phyloP scores from a whole-genome alignment of 1,140 invertebrate genomes.

The Drosophila mojavensis region DNA sequence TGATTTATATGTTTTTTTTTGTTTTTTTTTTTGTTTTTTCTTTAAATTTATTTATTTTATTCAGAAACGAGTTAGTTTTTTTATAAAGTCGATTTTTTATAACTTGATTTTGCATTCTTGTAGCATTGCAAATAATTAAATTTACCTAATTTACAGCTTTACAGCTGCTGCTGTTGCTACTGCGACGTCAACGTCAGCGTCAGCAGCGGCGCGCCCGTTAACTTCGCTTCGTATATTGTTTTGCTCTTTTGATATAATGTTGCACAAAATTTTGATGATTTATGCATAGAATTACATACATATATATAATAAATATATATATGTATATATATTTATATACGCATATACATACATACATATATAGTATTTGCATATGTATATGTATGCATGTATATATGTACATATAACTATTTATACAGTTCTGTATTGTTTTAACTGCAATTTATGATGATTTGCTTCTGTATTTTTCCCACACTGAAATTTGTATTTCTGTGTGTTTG shows the following conservation, averaged over 20 bases:
- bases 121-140: conserved; percentile 47
- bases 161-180: conserved; percentile 24
- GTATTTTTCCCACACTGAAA: conserved; percentile 19
- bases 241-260: conserved; percentile 75
- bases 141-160: conserved; percentile 50
- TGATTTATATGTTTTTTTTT: conserved; percentile 9
- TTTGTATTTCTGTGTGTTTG: conserved; percentile 2
- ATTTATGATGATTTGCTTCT: conserved; percentile 63
- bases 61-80: conserved; percentile 43
- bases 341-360: too few relatives aligned
- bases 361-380: too few relatives aligned
- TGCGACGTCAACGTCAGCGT: conserved; percentile 26
- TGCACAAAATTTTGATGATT: conserved; percentile 75
- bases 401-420: conserved; percentile 7
- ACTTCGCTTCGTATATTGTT: conserved; percentile 30
- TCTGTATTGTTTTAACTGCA: conserved; percentile 54
- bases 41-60: conserved; percentile 17
- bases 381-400: too few relatives aligned
- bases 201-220: conserved; percentile 25
- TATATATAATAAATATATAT: too few relatives aligned
- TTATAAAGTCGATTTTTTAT: conserved; percentile 26
- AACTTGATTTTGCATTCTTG: conserved; percentile 36
- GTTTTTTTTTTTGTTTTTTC: too few relatives aligned
- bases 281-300: conserved; percentile 46
- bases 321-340: conserved; percentile 44